Percentiles rank a stretch among this genome's conserved stretches.
phyloP scores from a whole-genome alignment of 53 echinoderm and acorn worm species.

The Mesocentrotus franciscanus region DNA sequence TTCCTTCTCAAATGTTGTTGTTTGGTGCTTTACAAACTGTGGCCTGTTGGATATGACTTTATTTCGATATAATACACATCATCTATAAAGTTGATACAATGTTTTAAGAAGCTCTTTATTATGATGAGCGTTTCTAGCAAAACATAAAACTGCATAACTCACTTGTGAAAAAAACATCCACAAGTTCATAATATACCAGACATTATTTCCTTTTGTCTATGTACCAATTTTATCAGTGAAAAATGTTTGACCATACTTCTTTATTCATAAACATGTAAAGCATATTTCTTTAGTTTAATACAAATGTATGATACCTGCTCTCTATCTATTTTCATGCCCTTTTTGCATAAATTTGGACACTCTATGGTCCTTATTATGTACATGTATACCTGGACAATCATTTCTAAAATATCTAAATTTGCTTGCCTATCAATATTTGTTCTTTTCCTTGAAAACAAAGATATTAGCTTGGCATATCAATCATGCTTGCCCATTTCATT shows the following conservation, averaged over 20 bases:
- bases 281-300: not conserved
- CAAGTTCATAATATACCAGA: not conserved
- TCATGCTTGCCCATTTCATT: constrained; percentile 35
- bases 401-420: constrained; percentile 19
- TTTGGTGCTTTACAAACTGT: not conserved
- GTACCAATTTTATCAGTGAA: not conserved
- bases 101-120: too few species aligned
- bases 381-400: not conserved
- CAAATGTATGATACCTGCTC: not conserved
- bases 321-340: not conserved
- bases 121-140: not conserved
- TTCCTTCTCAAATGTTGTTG: not conserved
- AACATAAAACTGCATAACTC: not conserved
- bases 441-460: not conserved
- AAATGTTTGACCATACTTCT: not conserved
- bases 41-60: too few species aligned
- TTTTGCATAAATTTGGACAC: not conserved
- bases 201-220: not conserved
- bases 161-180: not conserved
- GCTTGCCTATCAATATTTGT: constrained; percentile 17
- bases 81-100: too few species aligned
- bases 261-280: not conserved
- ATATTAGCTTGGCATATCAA: constrained; percentile 40
- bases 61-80: too few species aligned
- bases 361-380: not conserved